phyloP scores from a whole-genome alignment of 2,113 vertebrate genomes.

The Entelurus aequoreus region DNA sequence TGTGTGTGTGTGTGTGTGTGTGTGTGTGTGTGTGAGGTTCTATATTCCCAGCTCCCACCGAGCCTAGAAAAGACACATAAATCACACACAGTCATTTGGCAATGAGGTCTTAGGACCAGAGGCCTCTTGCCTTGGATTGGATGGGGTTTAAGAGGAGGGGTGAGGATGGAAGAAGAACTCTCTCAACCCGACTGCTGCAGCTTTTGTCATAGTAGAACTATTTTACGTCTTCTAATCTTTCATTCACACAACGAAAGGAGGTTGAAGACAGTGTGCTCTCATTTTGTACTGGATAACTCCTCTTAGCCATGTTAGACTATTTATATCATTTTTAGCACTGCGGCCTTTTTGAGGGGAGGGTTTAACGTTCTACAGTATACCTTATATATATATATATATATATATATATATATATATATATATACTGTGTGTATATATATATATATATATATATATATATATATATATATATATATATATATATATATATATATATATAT shows the following conservation, averaged over 20 bases:
- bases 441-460: too few species aligned
- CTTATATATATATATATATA: too few species aligned
- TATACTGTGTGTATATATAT: too few species aligned
- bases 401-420: too few species aligned
- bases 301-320: not conserved
- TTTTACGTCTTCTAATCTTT: constrained; percentile 4
- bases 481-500: too few species aligned
- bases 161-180: constrained; percentile 14
- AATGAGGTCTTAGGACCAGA: constrained; percentile 44
- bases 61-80: constrained; percentile 64
- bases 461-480: too few species aligned
- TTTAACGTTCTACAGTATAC: not conserved
- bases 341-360: not conserved
- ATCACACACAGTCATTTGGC: constrained; percentile 50
- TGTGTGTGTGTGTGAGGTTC: constrained; percentile 4
- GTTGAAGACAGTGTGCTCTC: constrained; percentile 9
- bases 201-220: constrained; percentile 6
- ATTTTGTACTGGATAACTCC: not conserved
- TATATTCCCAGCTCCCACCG: constrained; percentile 42
- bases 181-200: constrained; percentile 2
- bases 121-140: constrained; percentile 25
- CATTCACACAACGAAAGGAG: not conserved
- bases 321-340: constrained; percentile 3
- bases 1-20: too few species aligned
- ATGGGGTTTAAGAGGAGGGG: constrained; percentile 8